These are phyloP conservation scores for Capitulum mitella DNA, from an alignment of 2,888 invertebrate genomes.

Conservation along the genomic window DNA sequence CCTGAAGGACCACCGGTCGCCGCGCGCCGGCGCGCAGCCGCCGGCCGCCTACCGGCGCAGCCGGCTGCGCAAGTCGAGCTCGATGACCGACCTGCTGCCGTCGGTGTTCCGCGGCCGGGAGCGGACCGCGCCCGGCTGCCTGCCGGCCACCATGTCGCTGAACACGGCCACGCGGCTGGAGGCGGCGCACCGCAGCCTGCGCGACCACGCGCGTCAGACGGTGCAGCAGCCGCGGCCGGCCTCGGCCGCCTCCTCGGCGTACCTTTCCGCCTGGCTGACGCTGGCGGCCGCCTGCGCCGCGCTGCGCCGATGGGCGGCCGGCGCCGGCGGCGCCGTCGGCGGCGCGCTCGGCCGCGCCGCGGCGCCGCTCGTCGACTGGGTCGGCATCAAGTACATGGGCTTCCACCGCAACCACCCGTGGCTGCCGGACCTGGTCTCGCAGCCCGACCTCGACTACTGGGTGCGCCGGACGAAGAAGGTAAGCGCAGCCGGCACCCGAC, in stretches of 20 bases:
- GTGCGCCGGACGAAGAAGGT: slow-evolving; percentile 12
- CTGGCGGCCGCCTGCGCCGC: not conserved
- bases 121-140: not conserved
- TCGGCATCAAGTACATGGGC: slow-evolving; percentile 18
- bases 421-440: slow-evolving; percentile 2
- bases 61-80: not conserved
- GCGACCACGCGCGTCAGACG: not conserved
- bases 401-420: slow-evolving; percentile 5
- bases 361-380: not conserved
- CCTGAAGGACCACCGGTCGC: slow-evolving; percentile 14
- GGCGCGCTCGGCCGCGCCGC: not conserved
- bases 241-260: not conserved
- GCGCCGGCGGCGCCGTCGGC: not conserved
- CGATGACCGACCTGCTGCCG: slow-evolving; percentile 2
- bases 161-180: not conserved
- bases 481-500: not conserved
- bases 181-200: slow-evolving; percentile 17
- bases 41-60: not conserved
- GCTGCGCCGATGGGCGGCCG: not conserved
- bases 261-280: slow-evolving; percentile 3
- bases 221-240: not conserved
- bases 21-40: not conserved
- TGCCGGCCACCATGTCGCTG: slow-evolving; percentile 4
- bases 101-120: not conserved
- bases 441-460: slow-evolving; percentile 16